Evolutionary conservation across 2,797 vertebrate species (phyloP).

Genomic region (Sorex maritimensis): DNA sequence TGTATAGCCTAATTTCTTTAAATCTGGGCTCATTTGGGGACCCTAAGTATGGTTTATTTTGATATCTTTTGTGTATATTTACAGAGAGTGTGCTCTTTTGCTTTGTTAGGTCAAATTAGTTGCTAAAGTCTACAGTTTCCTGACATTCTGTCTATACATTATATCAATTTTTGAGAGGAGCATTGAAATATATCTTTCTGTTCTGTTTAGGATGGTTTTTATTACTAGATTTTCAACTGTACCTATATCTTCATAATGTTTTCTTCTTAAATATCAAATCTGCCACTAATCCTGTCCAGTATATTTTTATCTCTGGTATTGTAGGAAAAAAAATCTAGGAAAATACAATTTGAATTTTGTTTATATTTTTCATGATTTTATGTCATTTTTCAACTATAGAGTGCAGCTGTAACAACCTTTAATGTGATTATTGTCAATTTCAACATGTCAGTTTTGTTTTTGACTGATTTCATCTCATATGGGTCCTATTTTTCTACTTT

Average conservation of each 20-base stretch:
- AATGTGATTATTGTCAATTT: neutral
- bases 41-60: slow-evolving; percentile 44
- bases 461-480: neutral
- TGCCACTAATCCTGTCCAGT: neutral
- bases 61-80: neutral
- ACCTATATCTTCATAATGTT: neutral
- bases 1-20: slow-evolving; percentile 26
- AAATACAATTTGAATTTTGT: slow-evolving; percentile 35
- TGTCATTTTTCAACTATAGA: neutral
- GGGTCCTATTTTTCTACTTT: neutral
- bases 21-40: neutral
- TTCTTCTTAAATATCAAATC: slow-evolving; percentile 38
- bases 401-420: neutral
- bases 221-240: neutral
- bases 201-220: slow-evolving; percentile 48
- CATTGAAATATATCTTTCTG: slow-evolving; percentile 42
- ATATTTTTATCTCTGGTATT: slow-evolving; percentile 41
- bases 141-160: neutral
- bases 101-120: neutral
- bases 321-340: neutral
- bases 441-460: neutral
- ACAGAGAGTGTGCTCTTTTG: neutral
- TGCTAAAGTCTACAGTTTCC: neutral
- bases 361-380: slow-evolving; percentile 1
- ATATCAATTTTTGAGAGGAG: neutral